Evolutionary conservation across 92 coral and sea anemone genomes (phyloP).

Genomic region (Montipora capitata): DNA sequence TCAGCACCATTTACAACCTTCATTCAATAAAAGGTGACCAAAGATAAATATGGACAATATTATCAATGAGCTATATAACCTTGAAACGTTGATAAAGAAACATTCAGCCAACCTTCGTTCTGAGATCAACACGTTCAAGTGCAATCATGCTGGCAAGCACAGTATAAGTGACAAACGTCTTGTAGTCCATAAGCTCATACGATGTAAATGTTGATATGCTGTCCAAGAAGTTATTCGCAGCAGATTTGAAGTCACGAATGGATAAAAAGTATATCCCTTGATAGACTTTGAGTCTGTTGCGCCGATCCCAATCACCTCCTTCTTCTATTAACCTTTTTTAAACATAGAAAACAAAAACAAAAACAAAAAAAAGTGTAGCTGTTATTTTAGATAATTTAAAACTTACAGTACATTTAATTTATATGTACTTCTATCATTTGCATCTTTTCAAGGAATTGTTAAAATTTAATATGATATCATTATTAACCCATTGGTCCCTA

Average conservation of each 20-base stretch:
- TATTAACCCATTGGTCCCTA: no score
- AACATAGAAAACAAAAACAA: not conserved
- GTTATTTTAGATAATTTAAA: no score
- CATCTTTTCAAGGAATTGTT: no score
- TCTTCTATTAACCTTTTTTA: constrained; percentile 89
- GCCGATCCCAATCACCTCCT: constrained; percentile 99
- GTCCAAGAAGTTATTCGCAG: constrained; percentile 95
- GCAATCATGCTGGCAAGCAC: constrained; percentile 95
- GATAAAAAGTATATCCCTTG: constrained; percentile 96
- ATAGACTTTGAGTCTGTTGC: constrained; percentile 97
- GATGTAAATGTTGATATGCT: constrained; percentile 98
- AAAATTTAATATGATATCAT: no score
- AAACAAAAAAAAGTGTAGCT: not conserved
- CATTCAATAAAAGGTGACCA: not conserved
- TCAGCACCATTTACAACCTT: constrained; percentile 98
- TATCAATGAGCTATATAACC: no score
- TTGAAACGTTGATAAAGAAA: no score
- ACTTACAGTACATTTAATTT: no score
- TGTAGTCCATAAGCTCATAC: constrained; percentile 98
- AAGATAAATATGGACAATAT: no score
- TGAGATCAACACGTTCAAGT: constrained; percentile 91
- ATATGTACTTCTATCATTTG: no score
- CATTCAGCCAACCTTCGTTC: constrained; percentile 72
- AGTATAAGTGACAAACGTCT: constrained; percentile 93
- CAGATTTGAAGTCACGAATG: constrained; percentile 96